Evolutionary conservation across 1,140 invertebrate species (phyloP), one percentile per base, ranked within the genome.

Genomic region (Drosophila rufa): DNA sequence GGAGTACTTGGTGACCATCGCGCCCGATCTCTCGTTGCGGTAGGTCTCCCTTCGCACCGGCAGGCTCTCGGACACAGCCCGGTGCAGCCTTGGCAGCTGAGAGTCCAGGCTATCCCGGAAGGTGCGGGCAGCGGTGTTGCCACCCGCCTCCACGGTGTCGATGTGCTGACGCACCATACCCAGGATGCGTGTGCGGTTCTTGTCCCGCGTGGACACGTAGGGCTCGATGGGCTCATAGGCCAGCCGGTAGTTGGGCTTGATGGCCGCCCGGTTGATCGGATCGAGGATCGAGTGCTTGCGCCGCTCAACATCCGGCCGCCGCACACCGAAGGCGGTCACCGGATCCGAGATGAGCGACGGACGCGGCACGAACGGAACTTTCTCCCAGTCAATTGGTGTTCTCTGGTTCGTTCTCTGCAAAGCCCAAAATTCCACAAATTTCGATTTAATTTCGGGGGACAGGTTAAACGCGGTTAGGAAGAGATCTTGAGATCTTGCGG

Each of bases 341-440:
- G 96, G 96, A 92, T 96, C 96, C 55, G 96, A 95, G 70, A 97
- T 95, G 91, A 97, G 94, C 80, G 96, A 96, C 73, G 97, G 96
- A 73, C 97, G 94, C 70, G 97, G 96, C 79, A 97, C 96, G 92
- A 95, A 95, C 75, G 97, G 96, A 89, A 96, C 96, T 94, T 96
- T 96, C 93, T 97, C 96, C 96, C 96, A 97, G 79, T 96, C 96
- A 79, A 97, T 96, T 92, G 91, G 79, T 79, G 82, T 80, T 91
- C 79, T 87, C 67, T 25, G 53, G 36, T 80, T 85, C 80, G 84
- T 58, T 94, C 95, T 96, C 96, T 97, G 96, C 92, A 96, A 96
- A 92, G 93, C 85, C 87, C 87, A 86, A 67, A 87, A 87, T 89
- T 82, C 82, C 93, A 93, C 93, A 92, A 55, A 75, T 70, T 46